Evolutionary conservation across 1,140 invertebrate genomes (phyloP).

Genomic region (Diachasma alloeum): DNA sequence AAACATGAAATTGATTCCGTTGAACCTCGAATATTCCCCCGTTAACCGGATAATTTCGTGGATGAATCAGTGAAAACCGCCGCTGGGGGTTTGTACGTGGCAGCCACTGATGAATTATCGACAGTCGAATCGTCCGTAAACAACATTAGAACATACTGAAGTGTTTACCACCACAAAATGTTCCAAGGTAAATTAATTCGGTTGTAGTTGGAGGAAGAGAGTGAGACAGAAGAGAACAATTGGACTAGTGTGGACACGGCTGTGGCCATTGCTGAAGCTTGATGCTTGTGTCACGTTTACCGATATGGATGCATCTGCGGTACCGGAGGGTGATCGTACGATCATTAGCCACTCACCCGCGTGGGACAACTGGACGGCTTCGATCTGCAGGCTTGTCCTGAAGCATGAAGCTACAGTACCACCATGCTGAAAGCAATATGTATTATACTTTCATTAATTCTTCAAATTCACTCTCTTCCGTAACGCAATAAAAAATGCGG

Average conservation of each 20-base stretch:
- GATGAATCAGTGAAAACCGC: background rate
- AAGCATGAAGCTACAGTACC: slow-evolving; percentile 64
- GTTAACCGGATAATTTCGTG: background rate
- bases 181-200: slow-evolving; percentile 36
- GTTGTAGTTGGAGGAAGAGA: slow-evolving; percentile 44
- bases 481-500: too few relatives aligned
- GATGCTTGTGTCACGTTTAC: slow-evolving; percentile 68
- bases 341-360: slow-evolving; percentile 69
- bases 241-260: slow-evolving; percentile 46
- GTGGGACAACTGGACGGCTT: slow-evolving; percentile 65
- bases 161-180: background rate
- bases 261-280: slow-evolving; percentile 55
- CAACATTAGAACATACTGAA: background rate
- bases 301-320: slow-evolving; percentile 66
- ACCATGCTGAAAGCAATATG: slow-evolving; percentile 58
- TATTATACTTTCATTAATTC: too few relatives aligned
- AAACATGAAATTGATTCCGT: background rate
- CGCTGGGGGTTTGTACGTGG: background rate
- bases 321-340: slow-evolving; percentile 66
- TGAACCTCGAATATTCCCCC: background rate
- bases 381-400: slow-evolving; percentile 64
- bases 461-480: too few relatives aligned
- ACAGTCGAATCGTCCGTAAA: background rate
- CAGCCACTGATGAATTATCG: background rate
- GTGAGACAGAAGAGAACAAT: slow-evolving; percentile 50